These are phyloP conservation scores for Pipa parva DNA, from an alignment of 2,113 vertebrate species.

Conservation along the genomic window DNA sequence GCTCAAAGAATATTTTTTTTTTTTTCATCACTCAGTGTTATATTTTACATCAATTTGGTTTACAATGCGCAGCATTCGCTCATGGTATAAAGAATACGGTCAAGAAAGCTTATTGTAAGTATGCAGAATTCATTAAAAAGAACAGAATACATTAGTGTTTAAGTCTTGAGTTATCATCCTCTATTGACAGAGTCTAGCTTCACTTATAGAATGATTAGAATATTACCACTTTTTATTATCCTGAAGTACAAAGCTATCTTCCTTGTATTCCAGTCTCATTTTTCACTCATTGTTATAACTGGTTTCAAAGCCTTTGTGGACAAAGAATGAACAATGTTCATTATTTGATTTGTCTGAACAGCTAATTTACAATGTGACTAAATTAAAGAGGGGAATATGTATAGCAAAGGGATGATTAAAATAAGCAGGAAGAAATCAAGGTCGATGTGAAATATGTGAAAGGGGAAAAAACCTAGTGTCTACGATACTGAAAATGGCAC, in stretches of 20 bases:
- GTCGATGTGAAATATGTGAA: too few species aligned
- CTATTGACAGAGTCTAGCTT: slow-evolving; percentile 24
- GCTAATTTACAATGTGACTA: neutral
- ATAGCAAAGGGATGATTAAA: too few species aligned
- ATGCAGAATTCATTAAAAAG: slow-evolving; percentile 30
- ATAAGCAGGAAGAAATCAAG: too few species aligned
- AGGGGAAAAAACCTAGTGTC: too few species aligned
- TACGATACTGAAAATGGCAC: too few species aligned
- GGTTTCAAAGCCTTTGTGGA: neutral
- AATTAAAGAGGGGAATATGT: neutral
- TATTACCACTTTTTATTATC: slow-evolving; percentile 21
- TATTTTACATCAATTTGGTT: slow-evolving; percentile 66
- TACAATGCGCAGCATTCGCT: slow-evolving; percentile 51
- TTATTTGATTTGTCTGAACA: neutral
- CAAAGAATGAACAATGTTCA: neutral
- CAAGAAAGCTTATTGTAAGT: slow-evolving; percentile 29
- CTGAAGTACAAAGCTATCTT: neutral
- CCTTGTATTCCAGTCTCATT: neutral
- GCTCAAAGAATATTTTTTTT: slow-evolving; percentile 46
- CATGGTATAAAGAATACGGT: slow-evolving; percentile 30
- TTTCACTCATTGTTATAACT: neutral
- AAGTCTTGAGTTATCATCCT: slow-evolving; percentile 4
- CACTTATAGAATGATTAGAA: slow-evolving; percentile 24
- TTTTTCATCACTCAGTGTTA: slow-evolving; percentile 49
- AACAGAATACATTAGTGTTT: slow-evolving; percentile 27